Evolutionary conservation across 1,140 invertebrate genomes (phyloP), one percentile per base, ranked within the genome.

Genomic region (Zaprionus gabonicus): DNA sequence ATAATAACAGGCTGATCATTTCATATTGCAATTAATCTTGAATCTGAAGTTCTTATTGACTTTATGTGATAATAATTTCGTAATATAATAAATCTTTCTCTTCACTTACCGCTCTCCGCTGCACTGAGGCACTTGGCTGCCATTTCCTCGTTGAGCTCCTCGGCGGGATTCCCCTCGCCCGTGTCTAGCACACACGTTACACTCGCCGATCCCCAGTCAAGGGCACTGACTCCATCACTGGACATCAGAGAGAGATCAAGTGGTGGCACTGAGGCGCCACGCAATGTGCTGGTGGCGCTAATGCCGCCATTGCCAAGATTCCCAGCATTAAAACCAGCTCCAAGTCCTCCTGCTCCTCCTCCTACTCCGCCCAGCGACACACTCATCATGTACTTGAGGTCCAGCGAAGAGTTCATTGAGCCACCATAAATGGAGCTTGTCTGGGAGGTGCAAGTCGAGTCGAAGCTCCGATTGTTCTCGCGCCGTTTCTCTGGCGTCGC

Each of bases 401-500:
- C 91, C 66, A 92, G 62, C 1, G 91, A 92, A 2, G 91, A 92
- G 51, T 81, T 92, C 91, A 92, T 84, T 0, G 91, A 92, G 4
- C 88, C 88, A 1, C 88, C 78, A 27, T 83, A 82, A 38, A 92
- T 71, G n/a, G 91, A 92, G 41, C 91, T 92, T 5, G 84, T 78
- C 27, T 87, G 78, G 7, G 91, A 92, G 38, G 80, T 81, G 36
- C 91, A 91, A 7, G 85, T 91, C 15, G 91, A 91, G 51, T 92
- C 91, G 36, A 91, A 92, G 58, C 88, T 92, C n/a, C 91, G 88
- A 71, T 92, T 92, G 53, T 69, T 68, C 25, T 86, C 88, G 17
- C 91, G 59, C 3, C 91, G 82, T 66, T 92, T 92, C 34, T 92
- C 91, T n/a, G 91, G 91, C 17, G 91, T 92, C 57, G 91, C 91